A percentile compares a stretch with the other conserved stretches of the same genome.
phyloP scores from a whole-genome alignment of 2,113 vertebrate genomes.

The Salvator merianae region DNA sequence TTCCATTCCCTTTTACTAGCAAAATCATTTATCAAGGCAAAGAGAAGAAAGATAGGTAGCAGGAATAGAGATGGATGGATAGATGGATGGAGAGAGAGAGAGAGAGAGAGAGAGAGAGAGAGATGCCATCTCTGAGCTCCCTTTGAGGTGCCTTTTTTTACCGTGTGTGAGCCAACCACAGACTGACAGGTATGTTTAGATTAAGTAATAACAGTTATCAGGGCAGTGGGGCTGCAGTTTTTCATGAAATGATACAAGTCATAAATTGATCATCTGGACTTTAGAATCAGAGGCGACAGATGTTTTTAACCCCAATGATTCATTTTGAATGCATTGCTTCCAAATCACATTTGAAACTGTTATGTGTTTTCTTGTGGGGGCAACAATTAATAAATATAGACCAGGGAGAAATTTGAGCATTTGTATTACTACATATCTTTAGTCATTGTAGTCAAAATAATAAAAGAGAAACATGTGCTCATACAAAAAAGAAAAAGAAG shows the following conservation, averaged over 20 bases:
- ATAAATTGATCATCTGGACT: conserved; percentile 25
- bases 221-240: background rate
- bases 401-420: conserved; percentile 23
- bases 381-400: conserved; percentile 33
- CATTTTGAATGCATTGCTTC: conserved; percentile 8
- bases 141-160: no score
- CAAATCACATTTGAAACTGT: conserved; percentile 21
- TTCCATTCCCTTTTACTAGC: background rate
- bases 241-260: background rate
- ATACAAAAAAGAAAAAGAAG: background rate
- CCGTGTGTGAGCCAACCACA: background rate
- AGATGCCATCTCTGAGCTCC: no score
- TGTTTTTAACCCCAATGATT: background rate
- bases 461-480: background rate
- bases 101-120: background rate
- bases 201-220: background rate
- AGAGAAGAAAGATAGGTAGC: no score
- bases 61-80: no score
- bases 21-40: background rate
- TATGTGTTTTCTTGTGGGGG: conserved; percentile 30
- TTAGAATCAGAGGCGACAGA: background rate
- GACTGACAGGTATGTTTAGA: background rate
- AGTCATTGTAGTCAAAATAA: conserved; percentile 27
- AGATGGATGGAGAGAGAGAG: no score
- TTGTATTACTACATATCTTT: background rate